Evolutionary conservation across 2,888 invertebrate genomes (phyloP).

Genomic region (Acrobasis suavella): DNA sequence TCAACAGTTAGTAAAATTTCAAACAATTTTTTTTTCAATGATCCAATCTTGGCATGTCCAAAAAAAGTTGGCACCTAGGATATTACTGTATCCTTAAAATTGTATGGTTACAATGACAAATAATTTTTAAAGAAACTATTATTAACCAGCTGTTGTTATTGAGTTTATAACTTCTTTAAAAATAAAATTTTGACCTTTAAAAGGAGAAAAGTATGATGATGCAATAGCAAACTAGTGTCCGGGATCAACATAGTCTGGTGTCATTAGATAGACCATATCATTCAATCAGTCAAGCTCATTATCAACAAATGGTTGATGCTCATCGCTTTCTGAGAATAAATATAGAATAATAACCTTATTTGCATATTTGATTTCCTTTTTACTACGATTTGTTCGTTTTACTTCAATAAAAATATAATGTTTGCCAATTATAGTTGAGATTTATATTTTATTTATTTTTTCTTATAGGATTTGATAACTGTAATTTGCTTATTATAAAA

Average conservation of each 20-base stretch:
- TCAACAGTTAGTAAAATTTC: too few relatives aligned
- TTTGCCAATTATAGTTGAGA: conserved; percentile 18
- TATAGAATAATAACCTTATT: conserved; percentile 51
- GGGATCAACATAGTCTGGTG: background rate
- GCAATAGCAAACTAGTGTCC: background rate
- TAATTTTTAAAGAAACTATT: too few relatives aligned
- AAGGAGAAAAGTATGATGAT: too few relatives aligned
- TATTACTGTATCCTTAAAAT: background rate
- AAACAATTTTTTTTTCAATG: too few relatives aligned
- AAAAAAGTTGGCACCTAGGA: conserved; percentile 18
- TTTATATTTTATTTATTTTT: conserved; percentile 4
- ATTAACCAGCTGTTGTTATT: too few relatives aligned
- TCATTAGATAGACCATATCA: conserved; percentile 42
- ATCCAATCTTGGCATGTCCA: background rate
- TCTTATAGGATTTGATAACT: background rate
- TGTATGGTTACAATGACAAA: too few relatives aligned
- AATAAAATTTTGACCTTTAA: too few relatives aligned
- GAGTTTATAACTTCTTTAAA: too few relatives aligned
- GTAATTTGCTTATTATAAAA: too few relatives aligned
- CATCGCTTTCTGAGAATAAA: conserved; percentile 50
- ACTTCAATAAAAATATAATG: background rate
- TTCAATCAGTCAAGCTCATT: conserved; percentile 58
- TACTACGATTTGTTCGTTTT: background rate
- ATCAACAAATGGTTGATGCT: conserved; percentile 45
- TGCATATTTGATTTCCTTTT: conserved; percentile 51